Base-by-base conservation (phyloP, 2,797 vertebrate species). In the Propithecus deckenii region DNA sequence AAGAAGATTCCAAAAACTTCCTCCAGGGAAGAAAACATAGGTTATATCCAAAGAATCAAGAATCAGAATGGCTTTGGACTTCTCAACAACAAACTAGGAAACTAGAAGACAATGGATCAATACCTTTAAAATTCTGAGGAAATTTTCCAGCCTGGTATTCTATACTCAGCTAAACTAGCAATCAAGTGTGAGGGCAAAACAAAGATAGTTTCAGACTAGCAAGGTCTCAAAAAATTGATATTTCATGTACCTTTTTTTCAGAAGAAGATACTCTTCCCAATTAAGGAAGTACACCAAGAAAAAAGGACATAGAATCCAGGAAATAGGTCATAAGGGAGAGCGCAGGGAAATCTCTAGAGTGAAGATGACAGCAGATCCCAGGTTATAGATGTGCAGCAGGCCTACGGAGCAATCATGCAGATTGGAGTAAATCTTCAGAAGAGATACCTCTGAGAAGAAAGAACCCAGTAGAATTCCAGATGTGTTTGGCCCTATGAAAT, bases 41-140 rank as follows among this genome's bases (percentile, higher is more conserved):
- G 35, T 52, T 74, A 74, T 17, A 14, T 41, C 35, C 5, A 17
- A 43, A 92, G 57, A 25, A 61, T 69, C 55, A 55, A 72, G 35
- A 76, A 89, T 85, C 28, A n/a, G 20, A 90, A 50, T 25, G 25
- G 67, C 57, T 89, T 89, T 91, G 67, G 89, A 72, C 50, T 63
- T 88, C 46, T 50, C 86, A 46, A 5, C 0, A 75, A 50, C 32
- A 52, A n/a, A 25, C 13, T 75, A 71, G 80, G 35, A 83, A 92
- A 13, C 38, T 55, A 43, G 17, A 92, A 55, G 59, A 71, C 14
- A n/a, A 2, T 59, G 59, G 22, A 86, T 25, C 30, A 32, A 30
- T 57, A 35, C 23, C 38, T 95, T 90, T 72, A 79, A 93, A 78
- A 85, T 41, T 41, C 22, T 43, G 11, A 91, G 86, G 63, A 85